Percentiles rank a stretch among this genome's conserved stretches.
These are phyloP conservation scores for Aviceda subcristata DNA, from an alignment of 2,113 vertebrate genomes.

Conservation along the genomic window DNA sequence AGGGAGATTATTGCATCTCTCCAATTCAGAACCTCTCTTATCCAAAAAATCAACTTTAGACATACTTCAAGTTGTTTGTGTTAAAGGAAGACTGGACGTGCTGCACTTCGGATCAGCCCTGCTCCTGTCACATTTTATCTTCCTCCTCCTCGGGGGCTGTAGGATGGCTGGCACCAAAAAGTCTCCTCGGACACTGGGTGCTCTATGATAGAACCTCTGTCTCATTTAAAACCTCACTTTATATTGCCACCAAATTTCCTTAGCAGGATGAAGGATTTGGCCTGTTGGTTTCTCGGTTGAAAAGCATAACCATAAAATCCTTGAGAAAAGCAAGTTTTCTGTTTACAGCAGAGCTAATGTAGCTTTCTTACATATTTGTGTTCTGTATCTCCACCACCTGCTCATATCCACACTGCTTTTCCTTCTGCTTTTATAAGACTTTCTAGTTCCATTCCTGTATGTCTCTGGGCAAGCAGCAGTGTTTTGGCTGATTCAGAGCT, in stretches of 20 bases:
- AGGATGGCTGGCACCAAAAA: not conserved
- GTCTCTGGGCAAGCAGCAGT: not conserved
- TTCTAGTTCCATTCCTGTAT: not conserved
- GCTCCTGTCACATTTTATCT: not conserved
- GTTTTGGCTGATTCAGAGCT: not conserved
- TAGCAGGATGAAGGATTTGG: not conserved
- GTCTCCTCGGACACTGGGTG: not conserved
- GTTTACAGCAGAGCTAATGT: not conserved
- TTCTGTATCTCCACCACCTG: not conserved
- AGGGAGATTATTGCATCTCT: not conserved
- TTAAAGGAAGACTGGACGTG: not conserved
- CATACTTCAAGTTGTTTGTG: not conserved
- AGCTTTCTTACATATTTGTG: not conserved
- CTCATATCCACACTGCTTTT: not conserved
- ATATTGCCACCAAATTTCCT: not conserved
- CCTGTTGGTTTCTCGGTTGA: not conserved
- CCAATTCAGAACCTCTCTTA: not conserved
- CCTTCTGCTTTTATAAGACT: not conserved
- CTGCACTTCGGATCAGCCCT: not conserved
- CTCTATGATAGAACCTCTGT: not conserved
- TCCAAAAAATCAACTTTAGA: not conserved
- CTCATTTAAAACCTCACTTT: not conserved
- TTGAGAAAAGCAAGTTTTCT: not conserved
- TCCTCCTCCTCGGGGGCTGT: not conserved
- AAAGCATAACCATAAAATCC: not conserved